A percentile compares a stretch with the other conserved stretches of the same genome.
Conservation (phyloP, 2,888 invertebrate species). For the Spilosoma lubricipeda region DNA sequence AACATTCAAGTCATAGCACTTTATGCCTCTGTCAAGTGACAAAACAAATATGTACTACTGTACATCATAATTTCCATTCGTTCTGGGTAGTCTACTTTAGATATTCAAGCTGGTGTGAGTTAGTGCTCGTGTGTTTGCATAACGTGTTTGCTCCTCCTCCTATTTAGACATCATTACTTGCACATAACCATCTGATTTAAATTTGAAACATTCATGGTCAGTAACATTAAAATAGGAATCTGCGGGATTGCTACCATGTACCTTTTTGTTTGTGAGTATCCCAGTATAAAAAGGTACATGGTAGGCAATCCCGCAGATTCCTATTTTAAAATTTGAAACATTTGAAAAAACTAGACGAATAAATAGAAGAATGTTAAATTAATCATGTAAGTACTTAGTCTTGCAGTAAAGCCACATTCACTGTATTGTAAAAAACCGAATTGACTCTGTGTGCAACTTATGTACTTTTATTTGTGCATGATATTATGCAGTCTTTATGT, state of each 20-base stretch:
- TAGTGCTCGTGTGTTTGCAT: slow-evolving; percentile 6
- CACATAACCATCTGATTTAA: not conserved
- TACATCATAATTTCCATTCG: slow-evolving; percentile 11
- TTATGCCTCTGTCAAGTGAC: slow-evolving; percentile 11
- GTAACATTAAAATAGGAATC: too few species aligned
- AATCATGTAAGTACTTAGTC: not conserved
- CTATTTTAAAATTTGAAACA: too few species aligned
- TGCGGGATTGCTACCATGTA: too few species aligned
- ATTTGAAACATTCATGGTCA: too few species aligned
- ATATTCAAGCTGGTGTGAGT: not conserved
- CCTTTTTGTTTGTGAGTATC: too few species aligned
- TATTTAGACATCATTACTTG: slow-evolving; percentile 4
- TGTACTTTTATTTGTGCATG: too few species aligned
- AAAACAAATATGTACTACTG: too few species aligned
- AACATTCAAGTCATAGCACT: slow-evolving; percentile 7
- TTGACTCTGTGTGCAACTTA: too few species aligned
- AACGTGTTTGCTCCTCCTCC: slow-evolving; percentile 13
- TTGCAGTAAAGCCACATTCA: not conserved
- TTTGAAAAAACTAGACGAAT: not conserved
- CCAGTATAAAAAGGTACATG: too few species aligned
- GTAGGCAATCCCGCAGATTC: too few species aligned
- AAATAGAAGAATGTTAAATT: not conserved
- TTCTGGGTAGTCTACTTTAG: slow-evolving; percentile 6
- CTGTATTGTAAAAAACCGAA: not conserved
- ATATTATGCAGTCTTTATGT: too few species aligned